These are phyloP conservation scores for Anas bahamensis DNA, from an alignment of 2,797 vertebrate genomes.

Conservation along the genomic window DNA sequence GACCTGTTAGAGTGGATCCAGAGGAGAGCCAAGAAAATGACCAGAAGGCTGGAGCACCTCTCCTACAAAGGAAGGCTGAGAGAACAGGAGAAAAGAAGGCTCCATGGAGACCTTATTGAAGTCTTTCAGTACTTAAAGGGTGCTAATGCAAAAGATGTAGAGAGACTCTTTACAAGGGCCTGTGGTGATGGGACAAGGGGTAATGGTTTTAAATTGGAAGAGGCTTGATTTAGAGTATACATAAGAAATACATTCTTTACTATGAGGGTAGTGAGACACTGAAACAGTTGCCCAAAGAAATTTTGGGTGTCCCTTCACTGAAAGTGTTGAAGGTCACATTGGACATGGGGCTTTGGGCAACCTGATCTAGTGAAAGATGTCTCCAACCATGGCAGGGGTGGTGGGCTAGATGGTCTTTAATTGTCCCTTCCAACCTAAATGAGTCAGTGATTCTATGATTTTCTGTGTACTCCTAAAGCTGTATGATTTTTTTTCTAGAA, in stretches of 20 bases:
- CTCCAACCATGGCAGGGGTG: neutral
- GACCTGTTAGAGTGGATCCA: neutral
- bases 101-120: neutral
- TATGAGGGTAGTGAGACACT: neutral
- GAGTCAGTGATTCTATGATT: neutral
- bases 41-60: neutral
- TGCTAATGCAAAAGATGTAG: neutral
- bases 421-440: neutral
- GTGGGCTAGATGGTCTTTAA: neutral
- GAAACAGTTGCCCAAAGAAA: neutral
- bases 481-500: neutral
- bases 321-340: neutral
- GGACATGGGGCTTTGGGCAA: neutral
- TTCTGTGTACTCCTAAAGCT: neutral
- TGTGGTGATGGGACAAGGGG: neutral
- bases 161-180: neutral
- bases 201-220: neutral
- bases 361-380: neutral
- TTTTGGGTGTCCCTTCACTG: neutral
- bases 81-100: neutral
- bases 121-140: neutral
- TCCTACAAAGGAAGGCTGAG: neutral
- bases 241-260: neutral
- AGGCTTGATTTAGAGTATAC: neutral
- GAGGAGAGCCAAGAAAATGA: neutral